These are phyloP conservation scores for Venustaconcha ellipsiformis DNA, from an alignment of 1,140 invertebrate species.

Conservation along the genomic window DNA sequence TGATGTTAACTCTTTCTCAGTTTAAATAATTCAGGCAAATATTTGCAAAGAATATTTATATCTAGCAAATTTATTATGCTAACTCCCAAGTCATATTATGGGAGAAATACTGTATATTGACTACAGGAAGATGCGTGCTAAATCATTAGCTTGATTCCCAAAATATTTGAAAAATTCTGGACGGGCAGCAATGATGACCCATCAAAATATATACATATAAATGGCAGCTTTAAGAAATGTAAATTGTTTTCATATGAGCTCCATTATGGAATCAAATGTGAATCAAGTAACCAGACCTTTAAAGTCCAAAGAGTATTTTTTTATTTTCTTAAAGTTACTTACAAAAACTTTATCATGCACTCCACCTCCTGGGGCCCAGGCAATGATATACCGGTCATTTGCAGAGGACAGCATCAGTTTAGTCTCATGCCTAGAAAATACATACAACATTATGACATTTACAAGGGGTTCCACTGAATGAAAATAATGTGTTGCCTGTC, in stretches of 20 bases:
- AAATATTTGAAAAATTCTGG: not conserved
- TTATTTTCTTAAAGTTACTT: constrained; percentile 19
- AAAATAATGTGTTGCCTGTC: not conserved
- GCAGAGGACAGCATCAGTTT: constrained; percentile 64
- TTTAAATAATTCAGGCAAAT: too few relatives aligned
- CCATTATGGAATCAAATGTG: not conserved
- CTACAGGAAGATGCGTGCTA: too few relatives aligned
- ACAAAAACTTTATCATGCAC: constrained; percentile 58
- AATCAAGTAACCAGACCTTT: not conserved
- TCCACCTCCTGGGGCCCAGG: constrained; percentile 60
- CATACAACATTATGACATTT: not conserved
- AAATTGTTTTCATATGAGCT: not conserved
- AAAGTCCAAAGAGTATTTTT: not conserved
- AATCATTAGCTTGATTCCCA: too few relatives aligned
- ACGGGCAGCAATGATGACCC: not conserved
- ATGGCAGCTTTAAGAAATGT: not conserved
- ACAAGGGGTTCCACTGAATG: not conserved
- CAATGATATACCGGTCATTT: constrained; percentile 64
- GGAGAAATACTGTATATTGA: too few relatives aligned
- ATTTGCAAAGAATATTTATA: too few relatives aligned
- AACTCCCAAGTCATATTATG: too few relatives aligned
- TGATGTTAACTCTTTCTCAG: too few relatives aligned
- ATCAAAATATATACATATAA: not conserved
- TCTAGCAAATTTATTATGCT: too few relatives aligned
- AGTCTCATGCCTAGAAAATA: constrained; percentile 51